These are phyloP conservation scores for Dinocampus coccinellae DNA, from an alignment of 2,888 invertebrate species.

Conservation along the genomic window DNA sequence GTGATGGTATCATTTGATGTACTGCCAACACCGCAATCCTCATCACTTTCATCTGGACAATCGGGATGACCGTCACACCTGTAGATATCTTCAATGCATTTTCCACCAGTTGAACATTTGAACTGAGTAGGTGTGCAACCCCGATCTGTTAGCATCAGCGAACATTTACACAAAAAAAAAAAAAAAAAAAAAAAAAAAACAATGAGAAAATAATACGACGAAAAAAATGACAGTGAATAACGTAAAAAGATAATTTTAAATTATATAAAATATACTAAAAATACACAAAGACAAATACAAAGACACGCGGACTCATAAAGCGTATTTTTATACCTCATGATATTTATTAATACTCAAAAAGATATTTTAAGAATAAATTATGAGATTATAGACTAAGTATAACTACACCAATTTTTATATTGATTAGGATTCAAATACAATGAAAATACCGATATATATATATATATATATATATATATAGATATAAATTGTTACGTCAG, in stretches of 20 bases:
- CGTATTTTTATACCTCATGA: background rate
- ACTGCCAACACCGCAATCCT: conserved; percentile 62
- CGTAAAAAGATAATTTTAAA: too few relatives aligned
- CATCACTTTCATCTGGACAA: conserved; percentile 73
- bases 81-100: conserved; percentile 70
- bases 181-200: conserved; percentile 8
- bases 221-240: too few relatives aligned
- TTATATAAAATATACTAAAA: background rate
- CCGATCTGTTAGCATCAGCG: conserved; percentile 59
- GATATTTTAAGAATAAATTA: background rate
- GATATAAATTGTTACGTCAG: too few relatives aligned
- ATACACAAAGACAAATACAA: background rate
- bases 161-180: conserved; percentile 28
- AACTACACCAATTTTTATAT: background rate
- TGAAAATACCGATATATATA: too few relatives aligned
- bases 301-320: conserved; percentile 1
- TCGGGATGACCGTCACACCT: conserved; percentile 73
- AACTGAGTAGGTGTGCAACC: conserved; percentile 71
- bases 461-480: too few relatives aligned
- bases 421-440: background rate
- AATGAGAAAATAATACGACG: background rate
- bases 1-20: conserved; percentile 58
- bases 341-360: background rate
- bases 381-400: too few relatives aligned
- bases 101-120: conserved; percentile 71